A percentile compares a stretch with the other conserved stretches of the same genome.
Conservation (phyloP, 2,113 vertebrate species). For the Albula glossodonta region DNA sequence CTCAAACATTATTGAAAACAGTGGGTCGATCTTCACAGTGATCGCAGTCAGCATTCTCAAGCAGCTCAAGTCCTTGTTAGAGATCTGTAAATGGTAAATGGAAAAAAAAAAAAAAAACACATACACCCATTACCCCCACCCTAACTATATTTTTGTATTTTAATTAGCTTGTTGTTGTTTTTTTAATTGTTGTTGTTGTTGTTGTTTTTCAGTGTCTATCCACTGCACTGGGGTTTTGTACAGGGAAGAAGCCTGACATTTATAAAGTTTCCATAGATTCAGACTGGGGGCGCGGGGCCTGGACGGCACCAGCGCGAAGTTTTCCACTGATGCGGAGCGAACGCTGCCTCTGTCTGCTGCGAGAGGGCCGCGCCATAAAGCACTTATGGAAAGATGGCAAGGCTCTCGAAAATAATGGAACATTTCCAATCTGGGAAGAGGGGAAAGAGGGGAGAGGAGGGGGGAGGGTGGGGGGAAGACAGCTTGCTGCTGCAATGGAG, state of each 20-base stretch:
- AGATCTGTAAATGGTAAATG: too few species aligned
- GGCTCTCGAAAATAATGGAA: conserved; percentile 34
- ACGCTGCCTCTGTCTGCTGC: conserved; percentile 14
- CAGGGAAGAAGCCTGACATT: conserved; percentile 43
- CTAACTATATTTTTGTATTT: too few species aligned
- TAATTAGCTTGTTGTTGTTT: background rate
- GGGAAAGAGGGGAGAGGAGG: conserved; percentile 19
- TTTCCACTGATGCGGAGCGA: conserved; percentile 54
- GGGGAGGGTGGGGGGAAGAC: conserved; percentile 14
- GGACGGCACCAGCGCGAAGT: conserved; percentile 57
- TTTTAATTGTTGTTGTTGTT: background rate
- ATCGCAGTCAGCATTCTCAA: background rate
- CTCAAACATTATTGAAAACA: background rate
- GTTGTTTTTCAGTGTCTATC: background rate
- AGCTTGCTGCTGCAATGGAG: background rate
- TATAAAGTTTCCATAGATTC: conserved; percentile 58
- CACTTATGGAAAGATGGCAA: conserved; percentile 62
- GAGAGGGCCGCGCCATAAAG: conserved; percentile 43
- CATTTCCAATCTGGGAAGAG: conserved; percentile 36
- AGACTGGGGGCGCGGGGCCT: conserved; percentile 50
- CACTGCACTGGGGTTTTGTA: background rate
- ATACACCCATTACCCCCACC: too few species aligned
- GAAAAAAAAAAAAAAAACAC: too few species aligned
- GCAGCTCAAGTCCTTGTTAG: background rate
- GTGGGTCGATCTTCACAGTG: background rate